These are phyloP conservation scores for Gorsachius goisagi DNA, from an alignment of 2,113 vertebrate species.

Conservation along the genomic window DNA sequence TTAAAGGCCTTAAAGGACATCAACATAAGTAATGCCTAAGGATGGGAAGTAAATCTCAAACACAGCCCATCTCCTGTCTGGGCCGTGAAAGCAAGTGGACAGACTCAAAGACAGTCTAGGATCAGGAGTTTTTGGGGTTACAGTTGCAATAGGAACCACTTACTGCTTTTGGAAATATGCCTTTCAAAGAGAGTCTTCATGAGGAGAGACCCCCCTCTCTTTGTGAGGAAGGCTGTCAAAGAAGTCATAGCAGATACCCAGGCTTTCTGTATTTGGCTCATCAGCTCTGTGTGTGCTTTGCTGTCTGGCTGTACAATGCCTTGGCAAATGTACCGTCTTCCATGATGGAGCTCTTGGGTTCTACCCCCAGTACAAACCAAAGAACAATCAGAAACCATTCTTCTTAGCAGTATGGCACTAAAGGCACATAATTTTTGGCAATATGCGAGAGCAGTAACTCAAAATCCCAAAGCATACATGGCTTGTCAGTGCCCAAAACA, in stretches of 20 bases:
- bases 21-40: neutral
- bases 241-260: neutral
- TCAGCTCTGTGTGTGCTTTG: neutral
- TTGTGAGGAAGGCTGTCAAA: neutral
- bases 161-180: neutral
- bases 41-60: neutral
- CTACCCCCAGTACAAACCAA: neutral
- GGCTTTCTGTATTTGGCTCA: neutral
- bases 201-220: neutral
- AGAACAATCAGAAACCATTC: neutral
- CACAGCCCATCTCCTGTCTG: neutral
- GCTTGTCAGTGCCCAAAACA: neutral
- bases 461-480: neutral
- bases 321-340: neutral
- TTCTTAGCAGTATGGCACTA: neutral
- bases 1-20: constrained; percentile 1
- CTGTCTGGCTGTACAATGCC: neutral
- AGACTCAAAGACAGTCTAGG: neutral
- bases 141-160: neutral
- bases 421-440: neutral
- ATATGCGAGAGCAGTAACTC: neutral
- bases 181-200: neutral
- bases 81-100: neutral
- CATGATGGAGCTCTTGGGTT: neutral
- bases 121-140: neutral